Conservation (phyloP, 2,888 invertebrate species). For the Zonitis immaculata region DNA sequence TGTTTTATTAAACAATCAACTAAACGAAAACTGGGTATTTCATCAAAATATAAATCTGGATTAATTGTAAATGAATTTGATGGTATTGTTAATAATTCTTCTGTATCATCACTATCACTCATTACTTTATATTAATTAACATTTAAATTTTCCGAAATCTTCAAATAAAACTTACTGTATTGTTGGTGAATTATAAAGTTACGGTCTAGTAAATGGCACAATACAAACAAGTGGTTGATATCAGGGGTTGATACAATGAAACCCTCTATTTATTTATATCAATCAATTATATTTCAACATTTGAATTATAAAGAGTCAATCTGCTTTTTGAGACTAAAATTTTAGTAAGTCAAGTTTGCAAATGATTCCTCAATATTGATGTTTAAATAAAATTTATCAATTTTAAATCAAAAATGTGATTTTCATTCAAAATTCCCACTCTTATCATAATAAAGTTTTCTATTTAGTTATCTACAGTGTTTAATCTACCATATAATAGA, state of each 20-base stretch:
- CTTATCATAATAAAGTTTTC: too few species aligned
- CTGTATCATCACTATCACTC: conserved; percentile 78
- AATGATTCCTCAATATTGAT: too few species aligned
- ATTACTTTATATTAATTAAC: conserved; percentile 43
- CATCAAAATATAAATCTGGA: conserved; percentile 47
- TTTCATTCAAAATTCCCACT: too few species aligned
- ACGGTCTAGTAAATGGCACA: background rate
- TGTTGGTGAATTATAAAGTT: background rate
- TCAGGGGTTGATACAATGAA: background rate
- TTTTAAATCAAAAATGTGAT: too few species aligned
- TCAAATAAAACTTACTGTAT: background rate
- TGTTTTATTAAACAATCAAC: conserved; percentile 61
- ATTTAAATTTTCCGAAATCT: background rate
- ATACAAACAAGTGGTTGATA: conserved; percentile 1
- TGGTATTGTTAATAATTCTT: conserved; percentile 72
- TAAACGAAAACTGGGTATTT: conserved; percentile 42
- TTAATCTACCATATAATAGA: too few species aligned
- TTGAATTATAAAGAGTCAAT: too few species aligned
- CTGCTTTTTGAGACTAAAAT: too few species aligned
- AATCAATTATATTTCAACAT: too few species aligned
- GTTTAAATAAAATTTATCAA: too few species aligned
- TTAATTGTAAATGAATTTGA: conserved; percentile 68
- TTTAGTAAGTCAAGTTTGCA: too few species aligned
- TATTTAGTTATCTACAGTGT: too few species aligned
- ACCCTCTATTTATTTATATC: too few species aligned